Base-by-base conservation (phyloP, 2,113 vertebrate genomes). In the Coryphaenoides rupestris region DNA sequence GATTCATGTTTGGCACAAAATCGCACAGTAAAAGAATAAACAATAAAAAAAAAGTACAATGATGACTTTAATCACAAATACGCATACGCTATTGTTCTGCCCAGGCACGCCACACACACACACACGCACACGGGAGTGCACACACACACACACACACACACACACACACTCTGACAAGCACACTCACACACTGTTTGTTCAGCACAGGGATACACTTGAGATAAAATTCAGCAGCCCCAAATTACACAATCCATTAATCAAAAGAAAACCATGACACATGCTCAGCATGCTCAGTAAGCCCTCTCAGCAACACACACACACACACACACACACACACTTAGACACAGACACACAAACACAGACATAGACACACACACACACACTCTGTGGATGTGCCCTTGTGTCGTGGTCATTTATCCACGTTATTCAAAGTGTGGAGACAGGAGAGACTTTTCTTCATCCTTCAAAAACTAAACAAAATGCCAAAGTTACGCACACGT, bases 161-260 rank as follows among this genome's bases (percentile, higher is more conserved):
- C 49, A 52, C 49, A 52, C 49, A n/a, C n/a, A n/a, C 61, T 33
- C 50, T 28, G 14, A 14, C 47, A 46, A 19, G 17, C 13, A 65
- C 22, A 55, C 21, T 53, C 17, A 73, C 17, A 60, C 65, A 68
- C 55, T 21, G 66, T 68, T 70, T 58, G 59, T 60, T 80, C 69
- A 66, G 68, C 60, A 55, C 59, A 78, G 73, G 71, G 70, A 76
- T 75, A 68, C 78, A 80, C 76, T 76, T 72, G 62, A 85, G 79
- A 85, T 86, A 74, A 70, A 83, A 82, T 77, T 84, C 79, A 84
- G 84, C 73, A 79, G 60, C 64, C 62, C 53, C 68, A 63, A 78
- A 85, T 75, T 82, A 76, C 62, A 75, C 68, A 73, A 62, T 68
- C 77, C 77, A 88, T 86, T 82, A 72, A 81, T 85, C 81, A 85